Evolutionary conservation across 2,113 vertebrate genomes (phyloP).

Genomic region (Leucopternis melanops): DNA sequence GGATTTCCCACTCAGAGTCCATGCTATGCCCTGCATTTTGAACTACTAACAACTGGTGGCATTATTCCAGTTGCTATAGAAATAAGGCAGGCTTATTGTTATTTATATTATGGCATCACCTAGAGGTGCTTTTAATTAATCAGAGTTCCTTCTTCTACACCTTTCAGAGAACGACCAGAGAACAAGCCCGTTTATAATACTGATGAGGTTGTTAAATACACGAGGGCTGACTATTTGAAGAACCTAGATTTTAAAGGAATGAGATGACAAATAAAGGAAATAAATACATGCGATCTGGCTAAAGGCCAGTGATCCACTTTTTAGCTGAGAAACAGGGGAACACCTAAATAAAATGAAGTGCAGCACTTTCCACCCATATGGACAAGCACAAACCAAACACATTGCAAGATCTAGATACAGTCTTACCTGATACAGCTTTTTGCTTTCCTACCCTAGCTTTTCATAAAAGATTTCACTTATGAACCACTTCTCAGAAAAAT

Average conservation of each 20-base stretch:
- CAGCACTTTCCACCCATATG: not conserved
- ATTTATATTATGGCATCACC: not conserved
- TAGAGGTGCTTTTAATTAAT: slow-evolving; percentile 1
- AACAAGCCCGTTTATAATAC: not conserved
- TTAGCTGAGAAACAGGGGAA: not conserved
- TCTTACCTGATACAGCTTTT: not conserved
- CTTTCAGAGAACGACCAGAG: not conserved
- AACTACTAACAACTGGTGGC: not conserved
- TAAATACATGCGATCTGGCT: not conserved
- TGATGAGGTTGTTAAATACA: not conserved
- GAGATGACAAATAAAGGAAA: not conserved
- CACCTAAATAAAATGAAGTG: not conserved
- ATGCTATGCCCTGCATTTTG: not conserved
- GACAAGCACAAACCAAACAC: not conserved
- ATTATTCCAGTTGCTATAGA: not conserved
- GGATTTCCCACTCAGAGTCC: not conserved
- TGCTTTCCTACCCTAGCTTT: not conserved
- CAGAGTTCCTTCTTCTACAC: not conserved
- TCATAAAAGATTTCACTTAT: not conserved
- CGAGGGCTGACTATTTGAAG: not conserved
- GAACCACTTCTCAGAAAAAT: not conserved
- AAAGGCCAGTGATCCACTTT: not conserved
- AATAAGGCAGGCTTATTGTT: not conserved
- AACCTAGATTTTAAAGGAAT: not conserved
- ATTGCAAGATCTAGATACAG: not conserved